phyloP scores from a whole-genome alignment of 2,888 invertebrate genomes.

The Cistogaster globosa region DNA sequence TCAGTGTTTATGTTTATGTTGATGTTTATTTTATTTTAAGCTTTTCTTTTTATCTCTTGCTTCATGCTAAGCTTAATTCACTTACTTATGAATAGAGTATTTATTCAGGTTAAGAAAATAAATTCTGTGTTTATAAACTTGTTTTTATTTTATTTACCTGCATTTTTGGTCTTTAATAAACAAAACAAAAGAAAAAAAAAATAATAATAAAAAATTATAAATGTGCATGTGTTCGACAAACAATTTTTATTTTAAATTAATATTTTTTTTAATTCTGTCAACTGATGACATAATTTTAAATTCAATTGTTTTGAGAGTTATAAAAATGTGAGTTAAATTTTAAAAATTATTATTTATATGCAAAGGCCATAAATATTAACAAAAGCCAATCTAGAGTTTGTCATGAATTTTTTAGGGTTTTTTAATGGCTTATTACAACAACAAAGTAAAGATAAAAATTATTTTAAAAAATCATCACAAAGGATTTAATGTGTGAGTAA shows the following conservation, averaged over 20 bases:
- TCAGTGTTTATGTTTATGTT: slow-evolving; percentile 15
- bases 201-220: background rate
- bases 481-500: too few relatives aligned
- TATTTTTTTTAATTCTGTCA: slow-evolving; percentile 2
- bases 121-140: slow-evolving; percentile 10
- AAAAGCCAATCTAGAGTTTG: too few relatives aligned
- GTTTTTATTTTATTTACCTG: slow-evolving; percentile 15
- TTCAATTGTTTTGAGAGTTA: too few relatives aligned
- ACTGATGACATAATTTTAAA: slow-evolving; percentile 32
- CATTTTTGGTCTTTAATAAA: slow-evolving; percentile 12
- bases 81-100: slow-evolving; percentile 26
- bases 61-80: slow-evolving; percentile 32
- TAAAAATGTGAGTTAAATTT: too few relatives aligned
- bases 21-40: slow-evolving; percentile 39
- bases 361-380: too few relatives aligned
- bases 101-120: slow-evolving; percentile 16
- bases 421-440: too few relatives aligned
- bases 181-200: background rate
- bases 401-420: too few relatives aligned
- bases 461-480: too few relatives aligned
- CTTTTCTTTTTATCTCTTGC: background rate
- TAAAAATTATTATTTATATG: too few relatives aligned
- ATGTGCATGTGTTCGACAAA: background rate
- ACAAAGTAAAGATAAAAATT: too few relatives aligned
- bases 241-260: background rate